phyloP scores from a whole-genome alignment of 2,113 vertebrate genomes.

The Odontophorus gujanensis region DNA sequence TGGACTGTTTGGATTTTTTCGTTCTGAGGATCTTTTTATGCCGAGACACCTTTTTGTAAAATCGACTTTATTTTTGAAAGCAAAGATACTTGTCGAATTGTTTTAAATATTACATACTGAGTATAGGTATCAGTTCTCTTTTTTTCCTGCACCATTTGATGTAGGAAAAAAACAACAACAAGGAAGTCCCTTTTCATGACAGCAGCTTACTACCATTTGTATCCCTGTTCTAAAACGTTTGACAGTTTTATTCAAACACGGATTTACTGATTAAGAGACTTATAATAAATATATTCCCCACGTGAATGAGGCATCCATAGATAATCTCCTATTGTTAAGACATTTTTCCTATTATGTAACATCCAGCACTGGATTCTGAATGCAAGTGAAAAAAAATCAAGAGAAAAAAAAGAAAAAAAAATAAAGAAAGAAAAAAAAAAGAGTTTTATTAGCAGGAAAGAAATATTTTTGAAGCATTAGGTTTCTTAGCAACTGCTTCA shows the following conservation, averaged over 20 bases:
- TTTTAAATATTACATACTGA: background rate
- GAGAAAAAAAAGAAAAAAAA: background rate
- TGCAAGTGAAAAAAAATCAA: background rate
- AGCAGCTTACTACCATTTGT: background rate
- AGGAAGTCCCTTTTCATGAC: background rate
- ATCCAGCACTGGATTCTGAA: background rate
- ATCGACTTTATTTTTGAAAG: background rate
- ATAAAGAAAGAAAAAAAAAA: background rate
- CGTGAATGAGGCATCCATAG: background rate
- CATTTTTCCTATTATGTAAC: constrained; percentile 38
- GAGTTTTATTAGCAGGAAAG: constrained; percentile 49
- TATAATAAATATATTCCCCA: background rate
- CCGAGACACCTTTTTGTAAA: background rate
- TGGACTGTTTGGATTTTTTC: background rate
- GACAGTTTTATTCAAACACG: background rate
- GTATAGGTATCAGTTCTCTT: background rate
- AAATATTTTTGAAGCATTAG: constrained; percentile 59
- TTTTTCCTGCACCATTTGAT: background rate
- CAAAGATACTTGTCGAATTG: background rate
- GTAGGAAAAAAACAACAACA: background rate
- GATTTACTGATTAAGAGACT: constrained; percentile 11
- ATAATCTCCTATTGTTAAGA: background rate
- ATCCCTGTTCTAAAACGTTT: background rate
- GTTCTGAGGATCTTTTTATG: background rate
- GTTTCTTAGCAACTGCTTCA: constrained; percentile 76